These are phyloP conservation scores for Symphodus melops DNA, from an alignment of 2,113 vertebrate species.

Conservation along the genomic window DNA sequence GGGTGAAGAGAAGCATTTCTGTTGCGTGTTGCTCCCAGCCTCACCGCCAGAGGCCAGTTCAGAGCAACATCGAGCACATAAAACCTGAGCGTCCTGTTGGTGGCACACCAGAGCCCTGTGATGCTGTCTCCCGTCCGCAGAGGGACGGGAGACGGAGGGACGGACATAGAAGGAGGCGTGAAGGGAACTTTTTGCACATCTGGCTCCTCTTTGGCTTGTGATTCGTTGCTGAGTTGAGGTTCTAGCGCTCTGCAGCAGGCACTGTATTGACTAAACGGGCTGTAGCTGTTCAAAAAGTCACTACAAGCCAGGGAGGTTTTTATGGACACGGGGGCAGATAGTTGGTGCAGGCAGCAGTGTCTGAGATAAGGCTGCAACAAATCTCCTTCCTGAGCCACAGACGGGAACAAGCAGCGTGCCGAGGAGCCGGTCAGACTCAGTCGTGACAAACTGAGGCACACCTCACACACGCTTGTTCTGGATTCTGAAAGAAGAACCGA, in stretches of 20 bases:
- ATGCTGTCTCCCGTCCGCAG: slow-evolving; percentile 68
- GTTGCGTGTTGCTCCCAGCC: slow-evolving; percentile 87
- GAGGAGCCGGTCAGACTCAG: slow-evolving; percentile 58
- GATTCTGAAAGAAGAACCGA: slow-evolving; percentile 84
- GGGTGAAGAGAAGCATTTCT: slow-evolving; percentile 32
- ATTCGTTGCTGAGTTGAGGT: slow-evolving; percentile 56
- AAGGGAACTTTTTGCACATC: background rate
- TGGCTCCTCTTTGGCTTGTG: slow-evolving; percentile 55
- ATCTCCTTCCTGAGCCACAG: slow-evolving; percentile 80
- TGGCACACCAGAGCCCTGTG: slow-evolving; percentile 91
- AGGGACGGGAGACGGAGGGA: slow-evolving; percentile 51
- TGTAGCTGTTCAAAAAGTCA: slow-evolving; percentile 88
- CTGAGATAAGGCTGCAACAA: slow-evolving; percentile 86
- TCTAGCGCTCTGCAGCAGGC: slow-evolving; percentile 90
- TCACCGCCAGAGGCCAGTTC: slow-evolving; percentile 92
- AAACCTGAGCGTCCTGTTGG: slow-evolving; percentile 96
- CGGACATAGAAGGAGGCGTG: background rate
- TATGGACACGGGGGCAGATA: slow-evolving; percentile 56
- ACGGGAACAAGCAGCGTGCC: slow-evolving; percentile 71
- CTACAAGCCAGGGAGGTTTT: slow-evolving; percentile 80
- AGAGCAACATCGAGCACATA: slow-evolving; percentile 93
- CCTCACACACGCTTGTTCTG: slow-evolving; percentile 87
- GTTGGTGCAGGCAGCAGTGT: slow-evolving; percentile 81
- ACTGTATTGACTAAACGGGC: slow-evolving; percentile 88
- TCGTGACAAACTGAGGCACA: slow-evolving; percentile 85